Percentiles rank a stretch among this genome's conserved stretches.
Conservation (phyloP, 1,140 invertebrate genomes). For the Bombus ignitus region DNA sequence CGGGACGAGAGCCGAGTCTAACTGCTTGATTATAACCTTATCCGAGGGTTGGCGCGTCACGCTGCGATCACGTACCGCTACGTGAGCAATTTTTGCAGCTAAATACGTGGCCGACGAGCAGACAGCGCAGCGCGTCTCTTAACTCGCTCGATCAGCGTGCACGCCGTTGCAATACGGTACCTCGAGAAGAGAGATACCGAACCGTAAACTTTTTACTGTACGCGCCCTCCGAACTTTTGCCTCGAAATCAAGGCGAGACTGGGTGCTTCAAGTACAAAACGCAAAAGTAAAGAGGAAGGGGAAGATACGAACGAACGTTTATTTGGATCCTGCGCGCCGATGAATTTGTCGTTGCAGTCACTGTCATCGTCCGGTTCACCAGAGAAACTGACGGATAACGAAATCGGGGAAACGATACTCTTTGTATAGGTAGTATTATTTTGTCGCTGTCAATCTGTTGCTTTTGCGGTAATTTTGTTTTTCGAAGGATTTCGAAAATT, state of each 20-base stretch:
- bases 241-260: conserved; percentile 35
- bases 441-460: not conserved
- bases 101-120: conserved; percentile 42
- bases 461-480: not conserved
- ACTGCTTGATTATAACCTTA: conserved; percentile 53
- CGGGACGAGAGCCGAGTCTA: conserved; percentile 10
- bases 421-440: not conserved
- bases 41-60: conserved; percentile 5
- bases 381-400: not conserved
- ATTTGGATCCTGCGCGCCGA: not conserved
- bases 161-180: not conserved
- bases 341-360: not conserved
- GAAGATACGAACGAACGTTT: not conserved
- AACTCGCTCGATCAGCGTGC: conserved; percentile 41
- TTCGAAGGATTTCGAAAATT: not conserved
- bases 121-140: conserved; percentile 35
- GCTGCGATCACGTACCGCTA: conserved; percentile 32
- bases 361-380: not conserved
- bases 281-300: not conserved
- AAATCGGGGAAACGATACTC: not conserved
- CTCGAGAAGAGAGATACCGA: conserved; percentile 25
- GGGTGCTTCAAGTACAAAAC: not conserved
- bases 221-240: not conserved
- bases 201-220: conserved; percentile 57
- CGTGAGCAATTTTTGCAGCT: conserved; percentile 47